A percentile compares a stretch with the other conserved stretches of the same genome.
These are phyloP conservation scores for Sturnus vulgaris DNA, from an alignment of 2,113 vertebrate species.

Conservation along the genomic window DNA sequence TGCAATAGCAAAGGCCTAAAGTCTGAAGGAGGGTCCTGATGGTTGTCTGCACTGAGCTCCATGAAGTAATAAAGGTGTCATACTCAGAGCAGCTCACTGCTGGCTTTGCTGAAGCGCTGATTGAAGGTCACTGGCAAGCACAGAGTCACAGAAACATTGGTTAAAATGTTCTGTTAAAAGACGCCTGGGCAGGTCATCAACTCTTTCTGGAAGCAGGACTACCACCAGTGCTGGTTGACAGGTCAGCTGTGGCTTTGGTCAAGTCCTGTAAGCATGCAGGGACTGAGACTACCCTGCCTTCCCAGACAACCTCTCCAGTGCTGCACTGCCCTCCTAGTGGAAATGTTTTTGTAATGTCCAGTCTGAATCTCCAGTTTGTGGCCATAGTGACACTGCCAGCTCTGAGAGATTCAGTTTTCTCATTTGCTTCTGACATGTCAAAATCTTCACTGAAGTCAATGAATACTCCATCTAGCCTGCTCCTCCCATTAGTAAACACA, in stretches of 20 bases:
- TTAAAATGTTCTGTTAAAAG: background rate
- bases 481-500: background rate
- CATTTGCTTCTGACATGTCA: background rate
- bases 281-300: background rate
- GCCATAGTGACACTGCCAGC: background rate
- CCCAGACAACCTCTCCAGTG: background rate
- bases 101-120: background rate
- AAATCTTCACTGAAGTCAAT: background rate
- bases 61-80: background rate
- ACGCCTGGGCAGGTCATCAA: background rate
- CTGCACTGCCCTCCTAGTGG: background rate
- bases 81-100: background rate
- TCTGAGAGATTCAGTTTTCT: background rate
- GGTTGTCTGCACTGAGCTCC: background rate
- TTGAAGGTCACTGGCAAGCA: background rate
- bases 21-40: background rate
- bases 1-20: background rate
- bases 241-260: background rate
- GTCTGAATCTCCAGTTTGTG: background rate
- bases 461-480: background rate
- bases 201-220: background rate
- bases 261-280: background rate
- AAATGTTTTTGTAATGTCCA: background rate
- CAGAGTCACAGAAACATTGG: background rate
- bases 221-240: background rate